phyloP scores from a whole-genome alignment of 1,140 invertebrate species.

The Trissolcus basalis region DNA sequence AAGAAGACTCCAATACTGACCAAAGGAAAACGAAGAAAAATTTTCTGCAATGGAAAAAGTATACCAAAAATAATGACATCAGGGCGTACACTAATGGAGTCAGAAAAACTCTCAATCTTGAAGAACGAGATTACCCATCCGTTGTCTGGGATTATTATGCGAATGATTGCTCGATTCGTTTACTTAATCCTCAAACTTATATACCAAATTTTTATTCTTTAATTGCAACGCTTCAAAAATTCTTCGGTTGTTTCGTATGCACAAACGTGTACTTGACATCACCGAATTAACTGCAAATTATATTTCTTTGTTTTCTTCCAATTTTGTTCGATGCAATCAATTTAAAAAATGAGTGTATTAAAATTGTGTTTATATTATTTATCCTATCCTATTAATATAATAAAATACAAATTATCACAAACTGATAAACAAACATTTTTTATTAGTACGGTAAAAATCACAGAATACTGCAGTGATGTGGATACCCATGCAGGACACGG shows the following conservation, averaged over 20 bases:
- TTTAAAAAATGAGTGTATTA: no score
- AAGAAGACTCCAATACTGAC: slow-evolving; percentile 88
- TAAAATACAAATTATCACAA: no score
- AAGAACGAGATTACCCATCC: slow-evolving; percentile 84
- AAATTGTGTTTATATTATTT: no score
- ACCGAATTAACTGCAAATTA: no score
- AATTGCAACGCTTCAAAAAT: slow-evolving; percentile 91
- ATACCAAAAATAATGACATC: slow-evolving; percentile 92
- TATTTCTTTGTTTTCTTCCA: no score
- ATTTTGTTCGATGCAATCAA: no score
- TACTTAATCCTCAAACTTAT: slow-evolving; percentile 96
- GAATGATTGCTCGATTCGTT: slow-evolving; percentile 92
- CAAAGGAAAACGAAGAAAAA: slow-evolving; percentile 72
- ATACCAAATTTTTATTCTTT: slow-evolving; percentile 79
- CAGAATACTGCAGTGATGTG: no score
- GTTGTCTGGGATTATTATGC: slow-evolving; percentile 94
- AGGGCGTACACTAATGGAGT: slow-evolving; percentile 88
- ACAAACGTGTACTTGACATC: slow-evolving; percentile 98
- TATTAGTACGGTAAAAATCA: no score
- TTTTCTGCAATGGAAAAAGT: slow-evolving; percentile 80
- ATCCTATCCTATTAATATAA: no score
- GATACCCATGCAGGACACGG: no score
- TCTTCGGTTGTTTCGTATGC: slow-evolving; percentile 94
- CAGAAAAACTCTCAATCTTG: slow-evolving; percentile 91
- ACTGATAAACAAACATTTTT: no score